These are phyloP conservation scores for Sarcophaga variegata DNA, from an alignment of 2,888 invertebrate species.

Conservation along the genomic window DNA sequence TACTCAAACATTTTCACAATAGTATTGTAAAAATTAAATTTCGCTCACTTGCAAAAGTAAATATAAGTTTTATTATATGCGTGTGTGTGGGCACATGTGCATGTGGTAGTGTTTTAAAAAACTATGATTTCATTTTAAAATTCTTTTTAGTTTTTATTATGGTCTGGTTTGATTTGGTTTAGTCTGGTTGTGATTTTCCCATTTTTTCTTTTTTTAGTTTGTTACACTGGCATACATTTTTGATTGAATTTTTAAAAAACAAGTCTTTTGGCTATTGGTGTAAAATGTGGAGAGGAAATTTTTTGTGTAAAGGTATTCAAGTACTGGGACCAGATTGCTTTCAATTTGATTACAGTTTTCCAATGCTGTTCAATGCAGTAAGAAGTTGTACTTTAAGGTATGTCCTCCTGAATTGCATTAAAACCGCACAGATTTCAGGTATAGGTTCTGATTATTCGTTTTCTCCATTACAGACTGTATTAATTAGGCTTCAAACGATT, in stretches of 20 bases:
- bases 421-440: no score
- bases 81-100: not conserved
- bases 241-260: not conserved
- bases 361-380: no score
- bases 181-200: not conserved
- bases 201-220: slow-evolving; percentile 11
- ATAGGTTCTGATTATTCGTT: no score
- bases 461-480: no score
- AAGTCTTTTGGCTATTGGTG: not conserved
- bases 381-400: no score
- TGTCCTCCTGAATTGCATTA: no score
- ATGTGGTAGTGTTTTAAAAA: slow-evolving; percentile 25
- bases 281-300: not conserved
- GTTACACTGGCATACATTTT: slow-evolving; percentile 34
- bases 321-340: no score
- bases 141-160: slow-evolving; percentile 14
- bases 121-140: slow-evolving; percentile 58
- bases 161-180: not conserved
- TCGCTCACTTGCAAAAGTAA: not conserved
- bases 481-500: no score
- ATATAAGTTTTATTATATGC: not conserved
- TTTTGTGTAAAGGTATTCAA: no score
- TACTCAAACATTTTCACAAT: not conserved
- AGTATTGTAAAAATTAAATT: not conserved
- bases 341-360: no score